Evolutionary conservation across 2,888 invertebrate genomes (phyloP), one percentile per base, ranked within the genome.

Genomic region (Ophion costatus): DNA sequence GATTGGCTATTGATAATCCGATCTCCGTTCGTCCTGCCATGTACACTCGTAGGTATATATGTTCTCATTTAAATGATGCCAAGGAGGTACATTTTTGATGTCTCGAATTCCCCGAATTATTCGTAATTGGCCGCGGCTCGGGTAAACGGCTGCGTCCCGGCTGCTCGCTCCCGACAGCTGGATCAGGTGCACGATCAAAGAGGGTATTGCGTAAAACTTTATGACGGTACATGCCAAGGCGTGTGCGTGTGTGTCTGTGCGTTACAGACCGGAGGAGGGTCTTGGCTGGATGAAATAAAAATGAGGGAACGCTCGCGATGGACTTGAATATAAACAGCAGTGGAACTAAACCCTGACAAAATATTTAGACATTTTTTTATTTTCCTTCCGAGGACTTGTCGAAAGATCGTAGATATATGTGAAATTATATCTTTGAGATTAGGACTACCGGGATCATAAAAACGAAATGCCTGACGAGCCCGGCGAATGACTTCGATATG

Each of bases 111-210:
- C 45, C 17, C 82, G 75, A 80, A 80, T 69, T 45, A 59, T 59
- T 45, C 29, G 84, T 82, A 75, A 82, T 82, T 82, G 71, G 66
- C 51, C 73, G 20, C 45, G 38, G 64, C 20, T 63, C 42, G 59
- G 22, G 56, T 17, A 45, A 24, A 14, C 24, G 63, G 11, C 70
- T 22, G 59, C n/a, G 24, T 59, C 24, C 17, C 17, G 29, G 51
- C 57, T 33, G 29, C 66, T 56, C 51, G 42, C 57, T 67, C 38
- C 51, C 74, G 38, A 57, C 82, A 80, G 61, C 76, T 85, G 82
- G 79, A 73, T 85, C 85, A 82, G 82, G 85, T 80, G 82, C 66
- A 59, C 80, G 82, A 76, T 61, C 51, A 59, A 29, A 59, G 24
- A 64, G 24, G 67, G 38, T 59, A 70, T 63, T 81, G 64, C 77